Conservation (phyloP, 2,113 vertebrate genomes). For the Microcebus griseorufus region DNA sequence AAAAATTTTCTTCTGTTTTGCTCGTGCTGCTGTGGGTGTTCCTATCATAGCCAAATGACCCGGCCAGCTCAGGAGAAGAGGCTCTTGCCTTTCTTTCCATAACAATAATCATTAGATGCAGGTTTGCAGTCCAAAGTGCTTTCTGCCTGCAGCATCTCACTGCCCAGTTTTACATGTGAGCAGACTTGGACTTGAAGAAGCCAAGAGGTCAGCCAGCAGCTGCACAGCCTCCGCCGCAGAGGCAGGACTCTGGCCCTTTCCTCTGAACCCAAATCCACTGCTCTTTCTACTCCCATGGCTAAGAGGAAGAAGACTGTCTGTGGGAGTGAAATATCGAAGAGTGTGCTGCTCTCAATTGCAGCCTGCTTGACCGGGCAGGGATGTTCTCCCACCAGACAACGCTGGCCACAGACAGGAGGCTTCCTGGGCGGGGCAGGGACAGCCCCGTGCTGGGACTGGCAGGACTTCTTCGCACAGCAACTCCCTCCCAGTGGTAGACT, state of each 20-base stretch:
- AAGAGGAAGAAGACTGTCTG: accelerated
- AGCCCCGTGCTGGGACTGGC: neutral
- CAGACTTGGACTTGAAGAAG: neutral
- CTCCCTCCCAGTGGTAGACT: neutral
- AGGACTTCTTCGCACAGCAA: neutral
- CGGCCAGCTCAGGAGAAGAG: accelerated
- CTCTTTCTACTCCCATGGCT: neutral
- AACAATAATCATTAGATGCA: accelerated
- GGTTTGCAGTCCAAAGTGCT: neutral
- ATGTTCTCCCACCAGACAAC: no score
- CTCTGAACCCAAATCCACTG: no score
- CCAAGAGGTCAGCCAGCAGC: accelerated
- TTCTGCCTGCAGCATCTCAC: neutral
- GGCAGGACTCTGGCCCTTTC: accelerated
- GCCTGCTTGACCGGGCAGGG: no score
- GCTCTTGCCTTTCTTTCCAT: neutral
- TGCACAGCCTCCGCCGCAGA: neutral
- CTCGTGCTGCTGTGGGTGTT: accelerated
- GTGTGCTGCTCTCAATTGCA: accelerated
- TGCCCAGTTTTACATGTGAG: accelerated
- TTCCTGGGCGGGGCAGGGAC: no score
- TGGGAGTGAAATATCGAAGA: neutral
- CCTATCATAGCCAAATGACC: accelerated
- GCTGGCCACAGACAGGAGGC: no score
- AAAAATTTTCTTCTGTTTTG: neutral